Conservation (phyloP, 2,888 invertebrate genomes). For the Odontocerum albicorne region DNA sequence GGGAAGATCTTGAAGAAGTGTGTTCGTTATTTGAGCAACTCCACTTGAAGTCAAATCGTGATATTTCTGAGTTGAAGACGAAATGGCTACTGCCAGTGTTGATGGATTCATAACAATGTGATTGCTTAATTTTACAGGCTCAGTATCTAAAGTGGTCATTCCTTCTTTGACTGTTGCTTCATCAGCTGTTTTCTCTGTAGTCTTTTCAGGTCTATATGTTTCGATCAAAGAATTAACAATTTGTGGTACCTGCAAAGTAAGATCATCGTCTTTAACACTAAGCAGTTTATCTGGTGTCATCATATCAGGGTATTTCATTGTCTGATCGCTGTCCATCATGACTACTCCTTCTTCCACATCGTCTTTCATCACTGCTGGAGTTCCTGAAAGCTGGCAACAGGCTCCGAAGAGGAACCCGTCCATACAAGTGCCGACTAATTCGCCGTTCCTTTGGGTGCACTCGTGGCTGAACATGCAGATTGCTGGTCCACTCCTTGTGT, state of each 20-base stretch:
- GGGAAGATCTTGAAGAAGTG: constrained; percentile 39
- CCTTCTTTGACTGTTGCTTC: constrained; percentile 13
- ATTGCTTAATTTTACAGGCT: constrained; percentile 17
- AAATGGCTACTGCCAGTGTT: constrained; percentile 22
- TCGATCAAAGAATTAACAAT: constrained; percentile 1
- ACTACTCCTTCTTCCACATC: constrained; percentile 30
- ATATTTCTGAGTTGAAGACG: constrained; percentile 30
- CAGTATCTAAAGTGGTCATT: constrained; percentile 1
- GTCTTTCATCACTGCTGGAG: constrained; percentile 42
- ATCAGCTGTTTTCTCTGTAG: constrained; percentile 17
- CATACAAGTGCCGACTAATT: constrained; percentile 88
- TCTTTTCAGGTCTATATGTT: background rate
- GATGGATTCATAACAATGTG: constrained; percentile 29
- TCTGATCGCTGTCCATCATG: constrained; percentile 10
- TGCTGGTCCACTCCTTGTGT: constrained; percentile 61
- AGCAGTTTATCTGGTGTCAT: constrained; percentile 13
- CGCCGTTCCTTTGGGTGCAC: constrained; percentile 75
- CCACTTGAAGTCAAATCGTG: constrained; percentile 28
- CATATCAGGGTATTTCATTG: constrained; percentile 9
- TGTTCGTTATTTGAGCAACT: constrained; percentile 43
- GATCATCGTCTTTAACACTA: constrained; percentile 1
- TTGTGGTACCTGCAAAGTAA: constrained; percentile 2
- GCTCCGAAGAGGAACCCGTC: constrained; percentile 92
- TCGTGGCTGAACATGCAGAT: constrained; percentile 95
- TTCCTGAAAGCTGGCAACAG: constrained; percentile 76